phyloP scores from a whole-genome alignment of 2,797 vertebrate species.

The Amblyraja radiata region DNA sequence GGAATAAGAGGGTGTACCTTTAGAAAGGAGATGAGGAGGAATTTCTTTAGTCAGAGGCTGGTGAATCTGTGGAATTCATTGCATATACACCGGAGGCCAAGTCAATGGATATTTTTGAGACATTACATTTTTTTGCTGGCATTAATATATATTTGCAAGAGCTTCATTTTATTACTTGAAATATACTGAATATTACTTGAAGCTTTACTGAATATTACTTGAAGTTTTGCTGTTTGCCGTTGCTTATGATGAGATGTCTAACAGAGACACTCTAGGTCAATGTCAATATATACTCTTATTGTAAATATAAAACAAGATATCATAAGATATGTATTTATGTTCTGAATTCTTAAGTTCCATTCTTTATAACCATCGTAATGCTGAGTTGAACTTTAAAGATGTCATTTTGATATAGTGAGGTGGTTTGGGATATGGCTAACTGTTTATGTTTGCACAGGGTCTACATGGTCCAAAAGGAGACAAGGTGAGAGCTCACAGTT shows the following conservation, averaged over 20 bases:
- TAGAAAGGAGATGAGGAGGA: no score
- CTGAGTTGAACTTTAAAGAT: not conserved
- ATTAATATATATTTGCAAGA: not conserved
- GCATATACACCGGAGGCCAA: no score
- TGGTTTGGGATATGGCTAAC: not conserved
- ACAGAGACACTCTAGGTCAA: not conserved
- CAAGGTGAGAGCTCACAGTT: not conserved
- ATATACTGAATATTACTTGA: not conserved
- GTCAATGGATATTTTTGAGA: no score
- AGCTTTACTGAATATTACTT: not conserved
- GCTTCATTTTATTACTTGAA: not conserved
- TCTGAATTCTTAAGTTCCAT: not conserved
- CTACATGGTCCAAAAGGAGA: slow-evolving; percentile 20
- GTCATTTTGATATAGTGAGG: not conserved
- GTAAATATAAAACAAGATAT: not conserved
- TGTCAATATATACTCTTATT: not conserved
- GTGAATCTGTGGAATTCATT: no score
- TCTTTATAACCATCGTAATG: not conserved
- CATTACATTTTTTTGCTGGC: no score
- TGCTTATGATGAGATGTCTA: not conserved
- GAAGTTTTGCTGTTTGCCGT: not conserved
- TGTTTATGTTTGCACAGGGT: slow-evolving; percentile 29
- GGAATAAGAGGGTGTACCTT: no score
- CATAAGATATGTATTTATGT: not conserved
- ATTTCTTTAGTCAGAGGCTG: no score